Evolutionary conservation across 2,888 invertebrate species (phyloP).

Genomic region (Agrotis puta): DNA sequence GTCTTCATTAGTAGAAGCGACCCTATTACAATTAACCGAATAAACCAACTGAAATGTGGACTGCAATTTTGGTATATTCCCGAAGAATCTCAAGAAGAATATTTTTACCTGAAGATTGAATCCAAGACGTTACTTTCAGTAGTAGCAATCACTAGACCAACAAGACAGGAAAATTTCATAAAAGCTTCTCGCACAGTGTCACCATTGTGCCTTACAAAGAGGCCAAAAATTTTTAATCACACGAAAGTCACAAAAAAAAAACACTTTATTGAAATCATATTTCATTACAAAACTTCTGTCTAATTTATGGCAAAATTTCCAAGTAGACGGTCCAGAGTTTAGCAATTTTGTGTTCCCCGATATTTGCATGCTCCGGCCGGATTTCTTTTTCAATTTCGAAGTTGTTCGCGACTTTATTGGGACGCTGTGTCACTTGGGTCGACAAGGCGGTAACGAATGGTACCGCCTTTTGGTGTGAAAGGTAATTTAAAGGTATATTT

Average conservation of each 20-base stretch:
- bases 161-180: too few relatives aligned
- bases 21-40: too few relatives aligned
- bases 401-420: conserved; percentile 86
- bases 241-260: conserved; percentile 26
- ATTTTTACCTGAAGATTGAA: too few relatives aligned
- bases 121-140: too few relatives aligned
- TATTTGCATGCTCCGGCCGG: conserved; percentile 81
- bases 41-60: too few relatives aligned
- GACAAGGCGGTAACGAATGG: conserved; percentile 71
- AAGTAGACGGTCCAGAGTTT: conserved; percentile 68
- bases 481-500: not conserved
- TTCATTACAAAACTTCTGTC: conserved; percentile 58
- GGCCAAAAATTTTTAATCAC: conserved; percentile 7
- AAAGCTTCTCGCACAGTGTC: too few relatives aligned
- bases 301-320: conserved; percentile 65
- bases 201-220: not conserved
- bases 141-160: too few relatives aligned
- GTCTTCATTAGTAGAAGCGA: too few relatives aligned
- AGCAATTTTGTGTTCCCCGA: conserved; percentile 79
- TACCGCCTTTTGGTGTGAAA: conserved; percentile 21
- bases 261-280: conserved; percentile 64
- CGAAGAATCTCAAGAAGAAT: too few relatives aligned
- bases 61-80: too few relatives aligned
- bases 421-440: conserved; percentile 78
- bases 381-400: conserved; percentile 89